phyloP scores from a whole-genome alignment of 2,113 vertebrate species.

The Erythrolamprus reginae region DNA sequence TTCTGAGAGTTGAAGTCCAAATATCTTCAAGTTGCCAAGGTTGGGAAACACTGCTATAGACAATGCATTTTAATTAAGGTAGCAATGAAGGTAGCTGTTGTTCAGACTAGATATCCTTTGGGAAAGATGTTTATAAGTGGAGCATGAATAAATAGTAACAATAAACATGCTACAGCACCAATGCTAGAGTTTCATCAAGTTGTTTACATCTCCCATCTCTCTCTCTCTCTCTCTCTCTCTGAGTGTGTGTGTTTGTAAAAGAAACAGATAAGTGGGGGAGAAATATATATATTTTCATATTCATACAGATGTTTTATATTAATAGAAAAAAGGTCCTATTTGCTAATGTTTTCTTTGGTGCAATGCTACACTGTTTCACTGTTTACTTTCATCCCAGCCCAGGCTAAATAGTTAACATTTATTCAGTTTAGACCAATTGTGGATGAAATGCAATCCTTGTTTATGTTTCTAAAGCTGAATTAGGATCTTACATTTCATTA shows the following conservation, averaged over 20 bases:
- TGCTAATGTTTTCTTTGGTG: background rate
- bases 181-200: background rate
- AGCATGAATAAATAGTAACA: background rate
- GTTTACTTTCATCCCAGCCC: background rate
- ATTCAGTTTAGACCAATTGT: background rate
- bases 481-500: background rate
- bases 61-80: background rate
- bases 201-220: no score
- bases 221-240: no score
- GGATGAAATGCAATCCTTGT: background rate
- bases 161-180: background rate
- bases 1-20: no score
- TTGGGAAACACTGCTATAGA: no score
- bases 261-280: no score
- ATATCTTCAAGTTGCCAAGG: no score
- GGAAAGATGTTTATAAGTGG: background rate
- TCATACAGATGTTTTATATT: no score
- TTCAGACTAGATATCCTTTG: background rate
- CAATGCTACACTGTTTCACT: background rate
- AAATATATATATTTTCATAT: background rate
- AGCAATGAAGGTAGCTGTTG: no score
- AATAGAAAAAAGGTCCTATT: background rate
- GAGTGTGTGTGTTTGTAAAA: no score
- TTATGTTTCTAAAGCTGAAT: background rate
- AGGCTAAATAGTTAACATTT: background rate